Base-by-base conservation (phyloP, 2,797 vertebrate genomes). In the Aythya fuligula region DNA sequence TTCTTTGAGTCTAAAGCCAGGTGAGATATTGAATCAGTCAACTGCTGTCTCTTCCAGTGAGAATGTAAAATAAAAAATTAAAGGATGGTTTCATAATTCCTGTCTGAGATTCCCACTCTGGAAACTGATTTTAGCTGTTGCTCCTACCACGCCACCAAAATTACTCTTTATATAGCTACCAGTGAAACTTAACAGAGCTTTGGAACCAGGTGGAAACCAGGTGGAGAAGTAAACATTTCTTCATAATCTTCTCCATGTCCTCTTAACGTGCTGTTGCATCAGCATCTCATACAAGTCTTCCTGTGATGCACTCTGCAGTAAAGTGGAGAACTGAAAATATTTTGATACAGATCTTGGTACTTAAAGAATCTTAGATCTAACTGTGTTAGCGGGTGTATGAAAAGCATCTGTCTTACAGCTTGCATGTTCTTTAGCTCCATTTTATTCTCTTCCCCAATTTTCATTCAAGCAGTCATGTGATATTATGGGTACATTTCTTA, bases 1-100 rank as follows among this genome's bases (percentile, higher is more conserved):
- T 90, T 81, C 67, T 74, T 73, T 71, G 38, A 77, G 36, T 79
- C 43, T 93, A 82, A 78, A 87, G 57, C 61, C 67, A 83, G 34
- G 21, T 93, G 80, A 93, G n/a, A 73, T 76, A 73, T 4, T 77
- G 71, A 69, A 70, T 87, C 65, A 75, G 69, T 76, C 73, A 93
- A 58, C n/a, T 87, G 14, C 49, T 64, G 45, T 91, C 65, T 91
- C 25, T 82, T 87, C 74, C 91, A 56, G 38, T 89, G 41, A 83
- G 57, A 82, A 56, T 72, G 28, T 80, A 85, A 85, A 39, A 82
- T 82, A 90, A 73, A 51, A 83, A 70, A 80, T 79, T 62, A 87
- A 93, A 81, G 72, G 38, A 85, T 17, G 39, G 53, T 71, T 70
- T 75, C 16, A 17, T 49, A 51, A 79, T 79, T 87, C 6, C 5